Percentiles rank a stretch among this genome's conserved stretches.
Conservation (phyloP, 2,797 vertebrate genomes). For the Holocentrus rufus region DNA sequence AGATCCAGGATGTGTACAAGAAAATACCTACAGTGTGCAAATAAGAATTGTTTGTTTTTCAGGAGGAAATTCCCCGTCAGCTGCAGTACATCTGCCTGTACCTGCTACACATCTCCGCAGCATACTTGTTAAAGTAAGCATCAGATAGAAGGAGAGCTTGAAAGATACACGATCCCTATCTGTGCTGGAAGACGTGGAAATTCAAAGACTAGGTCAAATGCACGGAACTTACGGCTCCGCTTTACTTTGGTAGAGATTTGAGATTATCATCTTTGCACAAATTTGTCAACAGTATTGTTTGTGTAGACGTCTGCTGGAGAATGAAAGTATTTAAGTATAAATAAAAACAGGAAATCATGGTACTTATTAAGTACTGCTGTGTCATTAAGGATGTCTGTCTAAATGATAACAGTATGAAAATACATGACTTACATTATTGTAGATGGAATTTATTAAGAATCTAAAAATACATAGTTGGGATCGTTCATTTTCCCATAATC, state of each 20-base stretch:
- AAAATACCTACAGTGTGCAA: conserved; percentile 18
- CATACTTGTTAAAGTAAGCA: conserved; percentile 96
- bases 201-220: not conserved
- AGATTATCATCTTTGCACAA: too few relatives aligned
- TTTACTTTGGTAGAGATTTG: not conserved
- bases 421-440: not conserved
- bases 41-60: conserved; percentile 57
- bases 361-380: too few relatives aligned
- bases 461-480: not conserved
- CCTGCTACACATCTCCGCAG: conserved; percentile 91
- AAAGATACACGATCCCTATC: not conserved
- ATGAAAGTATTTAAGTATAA: too few relatives aligned
- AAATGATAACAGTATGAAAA: too few relatives aligned
- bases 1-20: not conserved
- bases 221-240: too few relatives aligned
- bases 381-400: too few relatives aligned
- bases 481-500: not conserved
- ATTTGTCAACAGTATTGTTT: not conserved
- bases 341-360: too few relatives aligned
- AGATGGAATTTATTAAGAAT: not conserved
- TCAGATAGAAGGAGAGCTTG: not conserved
- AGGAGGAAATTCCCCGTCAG: conserved; percentile 97
- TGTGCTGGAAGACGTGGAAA: not conserved
- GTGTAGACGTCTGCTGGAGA: too few relatives aligned
- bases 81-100: conserved; percentile 94